Percentiles rank a stretch among this genome's conserved stretches.
Evolutionary conservation across 1,140 invertebrate species (phyloP).

Genomic region (Bombus pascuorum): DNA sequence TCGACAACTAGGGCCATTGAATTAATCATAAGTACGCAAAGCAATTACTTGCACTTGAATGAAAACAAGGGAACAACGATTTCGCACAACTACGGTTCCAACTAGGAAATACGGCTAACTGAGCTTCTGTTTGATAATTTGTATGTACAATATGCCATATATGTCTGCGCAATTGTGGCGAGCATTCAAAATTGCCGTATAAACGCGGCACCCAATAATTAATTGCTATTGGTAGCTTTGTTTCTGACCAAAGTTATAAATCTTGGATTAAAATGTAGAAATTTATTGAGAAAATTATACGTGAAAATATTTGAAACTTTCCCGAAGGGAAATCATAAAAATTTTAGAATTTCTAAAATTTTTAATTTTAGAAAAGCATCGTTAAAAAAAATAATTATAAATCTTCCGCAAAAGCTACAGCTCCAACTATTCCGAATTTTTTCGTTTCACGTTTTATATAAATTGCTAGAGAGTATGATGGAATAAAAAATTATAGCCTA

Average conservation of each 20-base stretch:
- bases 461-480: no score
- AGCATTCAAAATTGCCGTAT: not conserved
- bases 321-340: accelerated
- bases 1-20: not conserved
- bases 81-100: no score
- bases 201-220: not conserved
- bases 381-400: no score
- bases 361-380: no score
- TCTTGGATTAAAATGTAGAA: not conserved
- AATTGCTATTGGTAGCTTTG: not conserved
- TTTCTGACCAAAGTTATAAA: not conserved
- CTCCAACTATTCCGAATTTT: no score
- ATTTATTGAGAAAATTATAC: no score
- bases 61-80: not conserved
- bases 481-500: no score
- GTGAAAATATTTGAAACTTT: no score
- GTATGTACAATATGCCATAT: not conserved
- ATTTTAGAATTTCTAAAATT: not conserved
- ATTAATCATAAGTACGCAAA: not conserved
- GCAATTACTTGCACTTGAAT: constrained; percentile 8
- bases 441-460: no score
- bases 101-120: constrained; percentile 1
- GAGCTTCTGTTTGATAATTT: not conserved
- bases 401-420: no score
- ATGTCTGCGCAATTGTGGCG: not conserved